phyloP scores from a whole-genome alignment of 2,888 invertebrate species.

The Latheticus oryzae region DNA sequence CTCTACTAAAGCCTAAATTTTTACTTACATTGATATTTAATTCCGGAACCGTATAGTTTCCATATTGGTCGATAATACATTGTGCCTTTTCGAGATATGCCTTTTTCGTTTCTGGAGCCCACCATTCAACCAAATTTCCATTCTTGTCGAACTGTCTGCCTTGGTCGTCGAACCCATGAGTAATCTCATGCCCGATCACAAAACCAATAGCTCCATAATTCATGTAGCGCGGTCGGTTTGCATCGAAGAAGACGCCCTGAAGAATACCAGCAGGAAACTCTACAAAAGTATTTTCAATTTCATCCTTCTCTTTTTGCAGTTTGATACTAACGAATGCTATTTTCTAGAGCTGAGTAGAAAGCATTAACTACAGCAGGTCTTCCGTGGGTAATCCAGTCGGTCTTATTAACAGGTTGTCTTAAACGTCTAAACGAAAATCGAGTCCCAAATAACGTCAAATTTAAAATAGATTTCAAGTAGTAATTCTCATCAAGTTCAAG shows the following conservation, averaged over 20 bases:
- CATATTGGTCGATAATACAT: constrained; percentile 94
- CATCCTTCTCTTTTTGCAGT: constrained; percentile 7
- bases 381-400: constrained; percentile 87
- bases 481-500: constrained; percentile 77
- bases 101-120: constrained; percentile 85
- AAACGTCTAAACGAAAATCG: constrained; percentile 83
- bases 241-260: constrained; percentile 91
- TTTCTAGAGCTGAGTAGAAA: constrained; percentile 87
- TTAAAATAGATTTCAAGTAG: constrained; percentile 81
- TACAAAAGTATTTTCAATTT: constrained; percentile 65
- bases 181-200: constrained; percentile 93
- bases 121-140: constrained; percentile 94
- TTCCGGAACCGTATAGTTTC: constrained; percentile 86
- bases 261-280: constrained; percentile 95
- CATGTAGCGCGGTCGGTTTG: constrained; percentile 89
- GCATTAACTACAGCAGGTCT: constrained; percentile 88
- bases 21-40: constrained; percentile 79
- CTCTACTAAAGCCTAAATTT: neutral
- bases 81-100: constrained; percentile 86
- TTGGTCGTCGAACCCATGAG: constrained; percentile 90
- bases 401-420: constrained; percentile 83
- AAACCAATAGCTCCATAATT: constrained; percentile 93
- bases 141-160: constrained; percentile 93
- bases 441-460: constrained; percentile 83
- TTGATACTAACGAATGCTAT: constrained; percentile 82